Conservation (phyloP, 2,888 invertebrate species). For the Ophion slaviceki region DNA sequence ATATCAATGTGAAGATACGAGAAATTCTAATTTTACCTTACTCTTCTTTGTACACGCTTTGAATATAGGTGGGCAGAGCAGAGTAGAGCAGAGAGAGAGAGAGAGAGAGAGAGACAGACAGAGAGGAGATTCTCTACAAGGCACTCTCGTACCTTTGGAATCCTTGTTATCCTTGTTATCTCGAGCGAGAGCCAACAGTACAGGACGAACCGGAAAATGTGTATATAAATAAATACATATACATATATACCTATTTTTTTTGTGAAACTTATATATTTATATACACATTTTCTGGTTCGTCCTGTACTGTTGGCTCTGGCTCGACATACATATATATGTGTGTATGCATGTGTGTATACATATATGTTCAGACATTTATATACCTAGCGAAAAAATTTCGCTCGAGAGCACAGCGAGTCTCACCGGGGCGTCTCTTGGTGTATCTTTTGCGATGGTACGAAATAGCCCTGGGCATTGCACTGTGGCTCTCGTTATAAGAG, state of each 20-base stretch:
- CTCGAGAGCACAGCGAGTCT: constrained; percentile 33
- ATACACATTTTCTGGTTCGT: constrained; percentile 31
- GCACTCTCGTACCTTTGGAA: constrained; percentile 51
- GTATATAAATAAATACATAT: not conserved
- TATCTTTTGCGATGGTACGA: constrained; percentile 33
- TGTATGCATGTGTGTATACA: no score
- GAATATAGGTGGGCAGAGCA: constrained; percentile 16
- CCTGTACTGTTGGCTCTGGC: not conserved
- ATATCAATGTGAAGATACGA: constrained; percentile 33
- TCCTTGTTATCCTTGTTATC: constrained; percentile 71
- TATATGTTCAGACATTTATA: no score
- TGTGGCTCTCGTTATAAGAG: constrained; percentile 64
- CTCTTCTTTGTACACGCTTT: constrained; percentile 9
- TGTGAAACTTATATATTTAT: constrained; percentile 32
- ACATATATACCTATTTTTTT: not conserved
- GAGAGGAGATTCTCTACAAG: constrained; percentile 43
- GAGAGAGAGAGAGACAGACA: no score
- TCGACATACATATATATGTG: no score
- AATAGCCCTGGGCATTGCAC: constrained; percentile 62
- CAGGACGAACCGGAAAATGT: constrained; percentile 31
- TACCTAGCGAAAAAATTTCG: not conserved
- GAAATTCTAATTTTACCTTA: constrained; percentile 14
- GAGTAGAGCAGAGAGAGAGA: not conserved
- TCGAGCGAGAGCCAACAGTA: constrained; percentile 63
- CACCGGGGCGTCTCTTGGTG: constrained; percentile 29